Evolutionary conservation across 2,113 vertebrate species (phyloP), one percentile per base, ranked within the genome.

Genomic region (Carassius gibelio): DNA sequence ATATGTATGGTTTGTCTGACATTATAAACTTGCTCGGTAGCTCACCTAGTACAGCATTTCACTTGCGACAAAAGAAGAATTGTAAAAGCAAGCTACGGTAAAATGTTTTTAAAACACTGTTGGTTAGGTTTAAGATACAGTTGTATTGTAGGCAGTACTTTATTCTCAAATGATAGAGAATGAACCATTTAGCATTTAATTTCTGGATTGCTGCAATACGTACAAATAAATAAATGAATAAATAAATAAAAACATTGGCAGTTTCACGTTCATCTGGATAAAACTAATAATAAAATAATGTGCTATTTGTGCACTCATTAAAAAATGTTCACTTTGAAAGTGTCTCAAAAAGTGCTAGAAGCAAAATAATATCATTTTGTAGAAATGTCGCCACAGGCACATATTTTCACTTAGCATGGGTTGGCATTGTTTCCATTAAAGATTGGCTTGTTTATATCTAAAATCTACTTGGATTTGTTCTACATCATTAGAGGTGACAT

Each of bases 401-500:
- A 13, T 50, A 50, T 75, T 75, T 75, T 11, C 42, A 23, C 8
- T 8, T n/a, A 75, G 38, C 5, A 13, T 23, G 4, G 11, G 11
- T 26, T 23, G 13, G 11, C 72, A 50, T 23, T 75, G n/a, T 50
- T 50, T 6, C 21, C 45, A 75, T 23, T 75, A 50, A 75, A 75
- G n/a, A 75, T 26, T 50, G 23, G 4, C 42, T n/a, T 45, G 36
- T 45, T 45, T 26, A 45, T 50, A 7, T 42, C 42, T 50, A 75
- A 75, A 75, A 2, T 5, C 72, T 2, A 75, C n/a, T 75, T 75
- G 13, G 72, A 23, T 45, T 50, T 48, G 50, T 75, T 38, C 11
- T 71, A 21, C 34, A 71, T 71, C 68, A 38, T 71, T 48, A 50
- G n/a, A 50, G n/a, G 38, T 50, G 42, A 50, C 72, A 75, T 75